Evolutionary conservation across 2,797 vertebrate genomes (phyloP).

Genomic region (Nothura maculosa): DNA sequence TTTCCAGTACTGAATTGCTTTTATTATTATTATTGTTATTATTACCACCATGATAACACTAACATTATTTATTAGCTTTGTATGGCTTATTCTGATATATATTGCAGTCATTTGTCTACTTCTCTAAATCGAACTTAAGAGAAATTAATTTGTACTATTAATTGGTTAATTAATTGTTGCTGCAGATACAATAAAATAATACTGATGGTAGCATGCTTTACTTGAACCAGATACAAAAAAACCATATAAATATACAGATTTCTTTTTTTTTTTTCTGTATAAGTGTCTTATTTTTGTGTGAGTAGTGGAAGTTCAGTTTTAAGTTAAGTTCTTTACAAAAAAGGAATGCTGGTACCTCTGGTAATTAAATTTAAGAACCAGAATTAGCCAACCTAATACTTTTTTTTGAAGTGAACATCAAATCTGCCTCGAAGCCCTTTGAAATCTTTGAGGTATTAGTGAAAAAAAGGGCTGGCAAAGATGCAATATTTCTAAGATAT

Average conservation of each 20-base stretch:
- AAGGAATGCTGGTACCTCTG: not conserved
- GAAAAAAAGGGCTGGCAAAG: not conserved
- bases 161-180: not conserved
- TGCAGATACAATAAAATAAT: not conserved
- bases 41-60: not conserved
- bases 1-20: conserved; percentile 4
- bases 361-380: not conserved
- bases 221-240: not conserved
- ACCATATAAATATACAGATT: not conserved
- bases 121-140: not conserved
- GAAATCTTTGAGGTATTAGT: not conserved
- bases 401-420: not conserved
- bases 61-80: not conserved
- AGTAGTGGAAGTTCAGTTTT: not conserved
- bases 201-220: not conserved
- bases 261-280: not conserved
- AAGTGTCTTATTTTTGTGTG: not conserved
- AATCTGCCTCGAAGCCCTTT: not conserved
- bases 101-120: not conserved
- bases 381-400: not conserved
- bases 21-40: not conserved
- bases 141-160: not conserved
- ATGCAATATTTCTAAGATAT: not conserved
- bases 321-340: not conserved
- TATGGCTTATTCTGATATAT: not conserved